Conservation (phyloP, 2,113 vertebrate species). For the Amblyopsis rosae region DNA sequence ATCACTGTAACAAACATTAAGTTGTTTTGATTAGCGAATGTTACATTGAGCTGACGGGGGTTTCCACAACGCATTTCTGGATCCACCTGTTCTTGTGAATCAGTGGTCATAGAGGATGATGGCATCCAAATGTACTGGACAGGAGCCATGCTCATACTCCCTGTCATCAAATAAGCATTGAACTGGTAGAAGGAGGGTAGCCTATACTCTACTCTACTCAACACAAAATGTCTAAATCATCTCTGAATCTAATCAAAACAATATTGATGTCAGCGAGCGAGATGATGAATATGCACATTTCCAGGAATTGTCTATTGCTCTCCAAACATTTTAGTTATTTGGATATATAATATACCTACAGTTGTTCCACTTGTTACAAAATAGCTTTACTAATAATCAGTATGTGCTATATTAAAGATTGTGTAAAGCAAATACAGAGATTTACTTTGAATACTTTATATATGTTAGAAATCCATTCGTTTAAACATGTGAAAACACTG, state of each 20-base stretch:
- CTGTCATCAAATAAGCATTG: slow-evolving; percentile 15
- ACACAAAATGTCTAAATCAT: not conserved
- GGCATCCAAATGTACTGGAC: slow-evolving; percentile 56
- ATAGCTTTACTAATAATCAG: too few relatives aligned
- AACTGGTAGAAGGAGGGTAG: slow-evolving; percentile 1
- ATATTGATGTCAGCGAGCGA: not conserved
- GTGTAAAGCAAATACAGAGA: too few relatives aligned
- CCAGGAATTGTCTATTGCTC: not conserved
- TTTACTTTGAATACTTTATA: too few relatives aligned
- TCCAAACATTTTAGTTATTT: not conserved
- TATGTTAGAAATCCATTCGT: too few relatives aligned
- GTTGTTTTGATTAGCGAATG: slow-evolving; percentile 10
- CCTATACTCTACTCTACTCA: slow-evolving; percentile 3
- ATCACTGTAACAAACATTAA: not conserved
- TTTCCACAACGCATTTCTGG: slow-evolving; percentile 56
- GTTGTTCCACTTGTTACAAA: too few relatives aligned
- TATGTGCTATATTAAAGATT: too few relatives aligned
- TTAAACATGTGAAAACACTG: too few relatives aligned
- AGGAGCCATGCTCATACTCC: slow-evolving; percentile 27
- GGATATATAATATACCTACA: not conserved
- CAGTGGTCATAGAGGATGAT: slow-evolving; percentile 38
- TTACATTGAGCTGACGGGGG: slow-evolving; percentile 24
- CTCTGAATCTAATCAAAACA: not conserved
- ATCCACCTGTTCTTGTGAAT: slow-evolving; percentile 64
- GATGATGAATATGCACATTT: not conserved